These are phyloP conservation scores for Sebastes alutus DNA, from an alignment of 2,797 vertebrate genomes.

Conservation along the genomic window DNA sequence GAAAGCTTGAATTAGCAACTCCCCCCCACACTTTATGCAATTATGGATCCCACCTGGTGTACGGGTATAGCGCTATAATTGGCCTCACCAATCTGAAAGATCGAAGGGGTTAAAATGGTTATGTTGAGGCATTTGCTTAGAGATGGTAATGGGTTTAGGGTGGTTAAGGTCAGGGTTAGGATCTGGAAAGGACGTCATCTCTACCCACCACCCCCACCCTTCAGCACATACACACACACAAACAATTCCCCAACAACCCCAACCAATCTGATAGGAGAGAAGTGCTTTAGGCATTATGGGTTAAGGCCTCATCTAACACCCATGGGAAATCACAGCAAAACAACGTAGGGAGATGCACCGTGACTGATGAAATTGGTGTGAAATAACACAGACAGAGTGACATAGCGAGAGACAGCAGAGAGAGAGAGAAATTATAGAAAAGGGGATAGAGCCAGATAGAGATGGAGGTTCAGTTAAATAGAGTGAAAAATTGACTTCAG, in stretches of 20 bases:
- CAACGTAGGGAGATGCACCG: constrained; percentile 73
- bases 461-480: constrained; percentile 50
- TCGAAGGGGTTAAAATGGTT: constrained; percentile 29
- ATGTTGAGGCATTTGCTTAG: constrained; percentile 51
- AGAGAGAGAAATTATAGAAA: constrained; percentile 33
- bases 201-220: constrained; percentile 1
- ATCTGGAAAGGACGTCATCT: constrained; percentile 47
- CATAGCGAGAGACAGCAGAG: background rate
- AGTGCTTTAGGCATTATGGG: constrained; percentile 71
- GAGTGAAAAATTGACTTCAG: constrained; percentile 55
- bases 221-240: constrained; percentile 19
- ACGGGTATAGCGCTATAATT: constrained; percentile 35
- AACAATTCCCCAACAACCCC: constrained; percentile 49
- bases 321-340: constrained; percentile 78
- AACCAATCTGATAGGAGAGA: constrained; percentile 68
- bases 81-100: constrained; percentile 30
- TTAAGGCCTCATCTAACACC: constrained; percentile 73
- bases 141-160: constrained; percentile 52
- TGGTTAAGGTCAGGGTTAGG: constrained; percentile 57
- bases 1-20: constrained; percentile 28
- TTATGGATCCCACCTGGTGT: constrained; percentile 39
- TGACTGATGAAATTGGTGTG: constrained; percentile 77
- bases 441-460: constrained; percentile 20
- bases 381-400: constrained; percentile 58
- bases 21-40: constrained; percentile 6